Conservation (phyloP, 2,888 invertebrate species). For the Ashinkailepas kermadecensis region DNA sequence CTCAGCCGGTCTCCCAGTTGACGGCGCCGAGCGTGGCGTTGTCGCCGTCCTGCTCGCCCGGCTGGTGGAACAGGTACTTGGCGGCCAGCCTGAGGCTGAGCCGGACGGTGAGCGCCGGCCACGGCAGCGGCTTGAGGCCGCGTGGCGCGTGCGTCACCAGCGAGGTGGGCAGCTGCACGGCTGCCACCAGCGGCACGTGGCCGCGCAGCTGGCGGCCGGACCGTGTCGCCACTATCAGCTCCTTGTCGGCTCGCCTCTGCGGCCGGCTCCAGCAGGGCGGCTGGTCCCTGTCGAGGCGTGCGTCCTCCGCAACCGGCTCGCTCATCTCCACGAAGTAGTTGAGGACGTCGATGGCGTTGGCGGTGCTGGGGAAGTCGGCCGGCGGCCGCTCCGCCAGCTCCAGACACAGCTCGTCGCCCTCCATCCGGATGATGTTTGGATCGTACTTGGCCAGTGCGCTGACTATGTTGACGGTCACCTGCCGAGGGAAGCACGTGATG, state of each 20-base stretch:
- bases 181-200: neutral
- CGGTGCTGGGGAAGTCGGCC: neutral
- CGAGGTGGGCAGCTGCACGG: neutral
- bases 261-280: neutral
- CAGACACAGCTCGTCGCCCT: neutral
- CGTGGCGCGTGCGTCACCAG: neutral
- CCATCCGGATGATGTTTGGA: neutral
- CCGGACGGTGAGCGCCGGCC: neutral
- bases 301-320: neutral
- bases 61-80: neutral
- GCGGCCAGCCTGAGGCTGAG: neutral
- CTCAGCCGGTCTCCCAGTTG: too few species aligned
- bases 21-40: too few species aligned
- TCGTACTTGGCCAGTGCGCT: neutral
- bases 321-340: conserved; percentile 18
- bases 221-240: neutral
- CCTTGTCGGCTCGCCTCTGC: neutral
- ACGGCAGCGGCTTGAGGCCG: neutral
- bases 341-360: neutral
- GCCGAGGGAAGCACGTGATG: too few species aligned
- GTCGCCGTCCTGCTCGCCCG: neutral
- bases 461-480: neutral
- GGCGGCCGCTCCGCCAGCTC: neutral
- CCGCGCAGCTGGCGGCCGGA: neutral
- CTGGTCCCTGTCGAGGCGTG: too few species aligned